Evolutionary conservation across 37 sponge, comb jelly and placozoan genomes (phyloP).

Genomic region (Oscarella lobularis): DNA sequence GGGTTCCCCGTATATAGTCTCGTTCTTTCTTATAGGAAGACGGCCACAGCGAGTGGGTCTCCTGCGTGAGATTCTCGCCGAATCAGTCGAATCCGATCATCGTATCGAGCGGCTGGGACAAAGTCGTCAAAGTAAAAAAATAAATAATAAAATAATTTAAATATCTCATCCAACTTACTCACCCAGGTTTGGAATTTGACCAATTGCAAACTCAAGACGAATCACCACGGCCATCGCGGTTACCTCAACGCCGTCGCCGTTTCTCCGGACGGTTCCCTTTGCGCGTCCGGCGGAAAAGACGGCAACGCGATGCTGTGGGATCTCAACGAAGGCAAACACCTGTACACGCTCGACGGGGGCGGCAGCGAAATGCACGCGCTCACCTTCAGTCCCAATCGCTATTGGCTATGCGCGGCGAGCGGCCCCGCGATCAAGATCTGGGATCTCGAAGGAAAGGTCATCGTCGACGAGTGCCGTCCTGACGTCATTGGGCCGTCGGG

Average conservation of each 20-base stretch:
- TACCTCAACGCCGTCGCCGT: constrained; percentile 96
- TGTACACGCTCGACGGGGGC: constrained; percentile 83
- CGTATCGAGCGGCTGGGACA: constrained; percentile 97
- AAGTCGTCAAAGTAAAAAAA: constrained; percentile 72
- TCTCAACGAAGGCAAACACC: constrained; percentile 95
- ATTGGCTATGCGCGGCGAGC: constrained; percentile 96
- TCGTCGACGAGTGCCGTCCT: constrained; percentile 78
- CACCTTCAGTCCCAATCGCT: constrained; percentile 95
- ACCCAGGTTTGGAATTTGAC: constrained; percentile 93
- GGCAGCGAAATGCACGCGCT: constrained; percentile 85
- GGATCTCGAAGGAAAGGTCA: constrained; percentile 96
- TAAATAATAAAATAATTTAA: background rate
- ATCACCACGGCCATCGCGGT: constrained; percentile 89
- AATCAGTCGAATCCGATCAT: constrained; percentile 94
- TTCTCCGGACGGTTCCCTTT: constrained; percentile 97
- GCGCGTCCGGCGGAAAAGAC: constrained; percentile 99
- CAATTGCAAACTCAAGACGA: constrained; percentile 98
- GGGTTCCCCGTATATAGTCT: constrained; percentile 16
- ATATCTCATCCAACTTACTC: background rate
- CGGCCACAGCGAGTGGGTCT: constrained; percentile 92
- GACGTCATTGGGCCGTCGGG: constrained; percentile 39
- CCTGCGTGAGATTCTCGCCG: constrained; percentile 97
- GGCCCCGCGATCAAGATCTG: constrained; percentile 93
- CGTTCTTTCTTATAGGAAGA: constrained; percentile 69
- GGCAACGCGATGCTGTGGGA: constrained; percentile 99